Conservation (phyloP, 2,113 vertebrate species). For the Xiphophorus couchianus region DNA sequence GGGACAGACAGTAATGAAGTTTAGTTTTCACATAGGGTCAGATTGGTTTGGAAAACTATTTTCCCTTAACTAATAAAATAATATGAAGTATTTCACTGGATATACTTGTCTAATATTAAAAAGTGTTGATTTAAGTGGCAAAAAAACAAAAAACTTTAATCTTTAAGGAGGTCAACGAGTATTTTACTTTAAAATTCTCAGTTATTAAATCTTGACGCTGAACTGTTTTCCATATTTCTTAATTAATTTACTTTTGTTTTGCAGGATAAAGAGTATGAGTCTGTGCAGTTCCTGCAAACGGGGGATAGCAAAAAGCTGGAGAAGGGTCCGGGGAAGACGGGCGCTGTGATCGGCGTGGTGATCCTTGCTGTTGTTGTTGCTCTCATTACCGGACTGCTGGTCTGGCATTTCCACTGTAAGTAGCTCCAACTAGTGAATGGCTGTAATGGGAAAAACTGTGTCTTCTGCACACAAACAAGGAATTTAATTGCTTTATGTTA, state of each 20-base stretch:
- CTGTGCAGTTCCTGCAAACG: constrained; percentile 77
- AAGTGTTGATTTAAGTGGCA: no score
- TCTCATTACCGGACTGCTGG: constrained; percentile 77
- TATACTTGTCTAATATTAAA: no score
- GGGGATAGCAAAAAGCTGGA: constrained; percentile 75
- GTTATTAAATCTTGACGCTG: not conserved
- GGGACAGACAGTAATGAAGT: not conserved
- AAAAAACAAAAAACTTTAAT: no score
- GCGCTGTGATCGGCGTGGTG: constrained; percentile 71
- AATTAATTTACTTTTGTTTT: not conserved
- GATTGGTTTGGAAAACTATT: not conserved
- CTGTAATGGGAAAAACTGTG: not conserved
- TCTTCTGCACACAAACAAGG: not conserved
- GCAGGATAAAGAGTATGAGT: constrained; percentile 76
- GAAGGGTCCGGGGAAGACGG: constrained; percentile 68
- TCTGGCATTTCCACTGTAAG: constrained; percentile 86
- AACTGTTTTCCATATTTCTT: not conserved
- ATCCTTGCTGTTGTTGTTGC: constrained; percentile 67
- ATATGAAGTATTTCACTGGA: not conserved
- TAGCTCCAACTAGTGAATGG: not conserved
- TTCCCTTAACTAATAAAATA: not conserved
- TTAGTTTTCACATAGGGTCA: not conserved
- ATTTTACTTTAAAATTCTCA: not conserved
- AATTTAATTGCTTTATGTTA: not conserved
- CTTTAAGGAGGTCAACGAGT: not conserved